Conservation (phyloP, 1,140 invertebrate genomes). For the Anagrus nilaparvatae region DNA sequence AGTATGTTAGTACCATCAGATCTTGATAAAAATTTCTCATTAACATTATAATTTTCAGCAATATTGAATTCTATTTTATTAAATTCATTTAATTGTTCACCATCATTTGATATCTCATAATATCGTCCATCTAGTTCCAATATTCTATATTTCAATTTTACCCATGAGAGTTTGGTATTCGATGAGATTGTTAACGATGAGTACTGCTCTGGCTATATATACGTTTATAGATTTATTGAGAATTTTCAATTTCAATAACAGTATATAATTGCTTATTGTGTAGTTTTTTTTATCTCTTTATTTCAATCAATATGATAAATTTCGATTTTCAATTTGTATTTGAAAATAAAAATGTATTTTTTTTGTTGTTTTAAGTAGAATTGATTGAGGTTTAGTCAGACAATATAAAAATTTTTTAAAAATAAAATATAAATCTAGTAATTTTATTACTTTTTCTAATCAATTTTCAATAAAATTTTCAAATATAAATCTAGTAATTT, state of each 20-base stretch:
- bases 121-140: conserved; percentile 27
- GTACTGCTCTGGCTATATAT: neutral
- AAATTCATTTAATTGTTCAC: conserved; percentile 26
- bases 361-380: too few relatives aligned
- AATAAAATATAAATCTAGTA: too few relatives aligned
- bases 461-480: too few relatives aligned
- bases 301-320: neutral
- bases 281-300: neutral
- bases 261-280: neutral
- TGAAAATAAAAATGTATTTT: too few relatives aligned
- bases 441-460: too few relatives aligned
- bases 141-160: conserved; percentile 14
- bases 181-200: conserved; percentile 7
- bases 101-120: conserved; percentile 28
- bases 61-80: conserved; percentile 42
- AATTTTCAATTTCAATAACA: neutral
- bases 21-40: conserved; percentile 43
- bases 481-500: too few relatives aligned
- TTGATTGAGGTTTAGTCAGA: too few relatives aligned
- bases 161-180: conserved; percentile 9
- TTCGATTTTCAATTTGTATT: too few relatives aligned
- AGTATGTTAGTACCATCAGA: conserved; percentile 44
- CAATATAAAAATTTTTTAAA: too few relatives aligned
- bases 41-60: conserved; percentile 41
- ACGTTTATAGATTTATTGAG: neutral